A percentile compares a stretch with the other conserved stretches of the same genome.
These are phyloP conservation scores for Euclidia mi DNA, from an alignment of 2,888 invertebrate genomes.

Conservation along the genomic window DNA sequence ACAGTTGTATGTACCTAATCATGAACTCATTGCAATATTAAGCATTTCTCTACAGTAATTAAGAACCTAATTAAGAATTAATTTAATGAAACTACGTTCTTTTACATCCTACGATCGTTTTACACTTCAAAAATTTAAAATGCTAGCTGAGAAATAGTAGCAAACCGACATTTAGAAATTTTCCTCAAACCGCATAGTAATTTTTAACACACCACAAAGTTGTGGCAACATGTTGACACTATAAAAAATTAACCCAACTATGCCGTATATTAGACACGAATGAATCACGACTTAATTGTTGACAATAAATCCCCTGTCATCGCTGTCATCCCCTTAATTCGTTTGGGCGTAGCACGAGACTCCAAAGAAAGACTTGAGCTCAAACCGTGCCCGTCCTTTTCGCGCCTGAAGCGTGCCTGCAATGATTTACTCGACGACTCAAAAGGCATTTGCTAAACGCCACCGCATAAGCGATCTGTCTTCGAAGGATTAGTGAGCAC, in stretches of 20 bases:
- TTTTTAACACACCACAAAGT: slow-evolving; percentile 32
- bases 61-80: too few species aligned
- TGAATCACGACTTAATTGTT: slow-evolving; percentile 75
- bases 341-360: slow-evolving; percentile 66
- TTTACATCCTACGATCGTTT: too few species aligned
- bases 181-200: slow-evolving; percentile 9
- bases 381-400: slow-evolving; percentile 18
- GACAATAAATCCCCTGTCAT: slow-evolving; percentile 83
- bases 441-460: slow-evolving; percentile 61
- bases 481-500: slow-evolving; percentile 78
- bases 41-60: too few species aligned
- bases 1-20: too few species aligned
- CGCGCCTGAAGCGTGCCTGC: slow-evolving; percentile 21
- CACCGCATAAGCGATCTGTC: slow-evolving; percentile 65
- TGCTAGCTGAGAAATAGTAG: too few species aligned
- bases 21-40: too few species aligned
- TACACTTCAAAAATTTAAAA: too few species aligned
- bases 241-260: slow-evolving; percentile 55
- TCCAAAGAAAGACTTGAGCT: too few species aligned
- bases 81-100: too few species aligned
- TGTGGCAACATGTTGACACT: slow-evolving; percentile 35
- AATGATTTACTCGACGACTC: slow-evolving; percentile 57
- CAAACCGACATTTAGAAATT: too few species aligned
- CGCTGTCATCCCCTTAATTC: slow-evolving; percentile 84
- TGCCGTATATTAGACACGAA: slow-evolving; percentile 62